Base-by-base conservation (phyloP, 2,888 invertebrate genomes). In the Parnassius apollo region DNA sequence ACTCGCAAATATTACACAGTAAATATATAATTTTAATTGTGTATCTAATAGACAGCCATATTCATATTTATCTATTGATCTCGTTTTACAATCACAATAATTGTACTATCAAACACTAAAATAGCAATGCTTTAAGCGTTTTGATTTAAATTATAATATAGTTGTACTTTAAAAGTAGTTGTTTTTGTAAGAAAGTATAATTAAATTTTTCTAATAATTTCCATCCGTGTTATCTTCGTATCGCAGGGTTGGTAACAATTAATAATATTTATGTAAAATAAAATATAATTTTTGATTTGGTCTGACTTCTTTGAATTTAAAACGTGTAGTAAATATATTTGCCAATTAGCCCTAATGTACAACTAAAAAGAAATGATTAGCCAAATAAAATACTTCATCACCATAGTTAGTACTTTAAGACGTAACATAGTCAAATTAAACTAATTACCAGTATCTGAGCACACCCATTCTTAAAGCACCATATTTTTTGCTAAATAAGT, bases 391-490 rank as follows among this genome's bases (percentile, higher is more conserved):
- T 57, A 42, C 42, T 57, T 46, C 48, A 53, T 35, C 10, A 12
- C n/a, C 35, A 50, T 10, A 35, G 7, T 35, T 49, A 61, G 50
- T 45, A 56, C 42, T 46, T 57, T 48, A 46, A 53, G 52, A 57
- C 9, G n/a, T 42, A 7, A n/a, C 12, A 2, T 7, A 35, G 35
- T n/a, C 11, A 18, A 59, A 46, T 59, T 53, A 42, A 51, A 59
- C 52, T 57, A 59, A 56, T 63, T 63, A 60, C 48, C 53, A 25
- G 52, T 49, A 48, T 51, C 56, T 56, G 57, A 60, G 59, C 60
- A 64, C 52, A 64, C 52, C 53, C 60, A 64, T 53, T 60, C 49
- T 48, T 52, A 56, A 64, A 64, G 64, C 64, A 64, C 64, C 64
- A 64, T 57, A 56, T 52, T 51, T 13, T 55, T 63, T 52, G 55